Conservation (phyloP, 2,888 invertebrate genomes). For the Penaeus monodon region DNA sequence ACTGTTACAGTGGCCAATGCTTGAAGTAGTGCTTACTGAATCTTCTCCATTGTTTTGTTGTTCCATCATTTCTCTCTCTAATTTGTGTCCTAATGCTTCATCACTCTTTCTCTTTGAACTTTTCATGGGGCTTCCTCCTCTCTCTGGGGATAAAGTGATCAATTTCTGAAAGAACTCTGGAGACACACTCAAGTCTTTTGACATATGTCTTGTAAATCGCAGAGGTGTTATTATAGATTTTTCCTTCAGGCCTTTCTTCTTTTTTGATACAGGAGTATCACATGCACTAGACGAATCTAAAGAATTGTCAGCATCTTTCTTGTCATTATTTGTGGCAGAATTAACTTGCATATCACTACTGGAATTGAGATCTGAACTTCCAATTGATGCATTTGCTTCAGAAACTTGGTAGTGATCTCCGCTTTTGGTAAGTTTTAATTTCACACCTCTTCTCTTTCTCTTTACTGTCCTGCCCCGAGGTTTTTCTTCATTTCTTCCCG, state of each 20-base stretch:
- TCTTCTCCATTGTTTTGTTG: background rate
- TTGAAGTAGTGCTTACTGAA: background rate
- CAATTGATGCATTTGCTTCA: conserved; percentile 29
- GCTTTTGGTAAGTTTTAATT: conserved; percentile 57
- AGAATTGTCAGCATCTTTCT: background rate
- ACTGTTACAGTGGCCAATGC: background rate
- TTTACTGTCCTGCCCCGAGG: background rate
- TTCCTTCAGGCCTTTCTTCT: conserved; percentile 29
- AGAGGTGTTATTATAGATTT: conserved; percentile 43
- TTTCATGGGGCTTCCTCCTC: background rate
- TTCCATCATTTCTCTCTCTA: conserved; percentile 17
- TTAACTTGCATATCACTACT: conserved; percentile 26
- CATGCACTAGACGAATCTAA: conserved; percentile 5
- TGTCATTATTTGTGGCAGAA: conserved; percentile 1
- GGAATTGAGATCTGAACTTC: conserved; percentile 42
- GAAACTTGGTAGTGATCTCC: conserved; percentile 59
- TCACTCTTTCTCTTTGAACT: background rate
- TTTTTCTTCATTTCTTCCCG: background rate
- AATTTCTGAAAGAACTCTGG: conserved; percentile 56
- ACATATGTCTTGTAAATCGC: conserved; percentile 63
- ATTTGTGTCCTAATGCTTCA: background rate
- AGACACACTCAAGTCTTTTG: conserved; percentile 54
- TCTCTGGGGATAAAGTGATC: conserved; percentile 51
- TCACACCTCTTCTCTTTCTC: conserved; percentile 38
- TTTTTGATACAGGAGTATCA: conserved; percentile 16